phyloP scores from a whole-genome alignment of 2,113 vertebrate species.

The Nycticebus coucang region DNA sequence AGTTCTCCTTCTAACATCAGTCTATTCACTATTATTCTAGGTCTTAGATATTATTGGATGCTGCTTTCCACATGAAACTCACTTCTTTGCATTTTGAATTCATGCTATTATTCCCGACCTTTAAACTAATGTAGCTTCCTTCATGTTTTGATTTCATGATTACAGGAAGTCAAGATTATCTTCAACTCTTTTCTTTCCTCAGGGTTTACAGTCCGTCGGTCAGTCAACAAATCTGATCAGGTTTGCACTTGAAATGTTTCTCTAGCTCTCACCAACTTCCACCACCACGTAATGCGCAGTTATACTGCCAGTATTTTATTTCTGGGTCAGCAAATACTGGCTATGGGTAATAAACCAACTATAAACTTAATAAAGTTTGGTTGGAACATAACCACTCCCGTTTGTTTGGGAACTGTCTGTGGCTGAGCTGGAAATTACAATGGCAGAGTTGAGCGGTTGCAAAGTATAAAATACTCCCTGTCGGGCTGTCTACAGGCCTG shows the following conservation, averaged over 20 bases:
- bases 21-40: neutral
- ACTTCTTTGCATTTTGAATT: constrained; percentile 25
- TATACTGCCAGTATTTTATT: neutral
- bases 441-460: neutral
- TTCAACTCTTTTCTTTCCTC: neutral
- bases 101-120: neutral
- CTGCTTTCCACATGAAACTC: neutral
- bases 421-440: neutral
- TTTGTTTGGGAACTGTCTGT: neutral
- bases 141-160: neutral
- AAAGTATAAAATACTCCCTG: neutral
- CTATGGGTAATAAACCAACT: neutral
- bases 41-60: neutral
- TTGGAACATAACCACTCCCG: neutral
- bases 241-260: neutral
- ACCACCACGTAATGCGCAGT: neutral
- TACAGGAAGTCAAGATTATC: neutral
- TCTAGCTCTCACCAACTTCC: neutral
- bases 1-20: neutral
- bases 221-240: neutral
- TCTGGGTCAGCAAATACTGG: neutral
- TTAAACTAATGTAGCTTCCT: neutral
- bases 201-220: neutral
- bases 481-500: neutral
- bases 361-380: constrained; percentile 19